These are phyloP conservation scores for Nansenia antarctica DNA, from an alignment of 2,113 vertebrate genomes.

Conservation along the genomic window DNA sequence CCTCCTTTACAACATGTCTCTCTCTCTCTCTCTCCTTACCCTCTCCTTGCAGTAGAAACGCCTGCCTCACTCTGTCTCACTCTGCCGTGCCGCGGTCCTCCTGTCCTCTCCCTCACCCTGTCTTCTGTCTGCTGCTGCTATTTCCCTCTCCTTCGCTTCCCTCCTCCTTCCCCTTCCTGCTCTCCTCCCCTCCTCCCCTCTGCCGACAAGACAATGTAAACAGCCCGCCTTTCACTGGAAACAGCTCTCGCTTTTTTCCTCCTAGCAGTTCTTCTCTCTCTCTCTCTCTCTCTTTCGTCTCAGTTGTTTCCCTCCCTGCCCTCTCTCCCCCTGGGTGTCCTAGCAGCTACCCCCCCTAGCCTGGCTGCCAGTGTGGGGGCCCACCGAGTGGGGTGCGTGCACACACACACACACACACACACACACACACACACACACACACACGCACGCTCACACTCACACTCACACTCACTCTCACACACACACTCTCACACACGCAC, in stretches of 20 bases:
- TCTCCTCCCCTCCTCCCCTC: slow-evolving; percentile 54
- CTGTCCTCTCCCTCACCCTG: slow-evolving; percentile 67
- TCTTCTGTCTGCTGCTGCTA: slow-evolving; percentile 51
- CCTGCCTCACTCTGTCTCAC: slow-evolving; percentile 29
- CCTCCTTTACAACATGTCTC: too few relatives aligned
- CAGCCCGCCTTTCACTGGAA: slow-evolving; percentile 47
- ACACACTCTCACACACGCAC: too few relatives aligned
- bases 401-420: slow-evolving; percentile 35
- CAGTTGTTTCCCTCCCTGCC: slow-evolving; percentile 18
- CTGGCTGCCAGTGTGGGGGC: slow-evolving; percentile 57
- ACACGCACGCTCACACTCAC: slow-evolving; percentile 7
- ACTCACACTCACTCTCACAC: too few relatives aligned
- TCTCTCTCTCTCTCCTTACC: slow-evolving; percentile 53
- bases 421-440: slow-evolving; percentile 40
- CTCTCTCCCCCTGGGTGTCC: slow-evolving; percentile 23
- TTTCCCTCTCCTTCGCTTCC: slow-evolving; percentile 57
- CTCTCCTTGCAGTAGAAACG: slow-evolving; percentile 39
- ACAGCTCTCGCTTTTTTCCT: slow-evolving; percentile 23
- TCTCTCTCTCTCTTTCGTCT: slow-evolving; percentile 12
- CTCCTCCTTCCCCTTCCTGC: slow-evolving; percentile 37
- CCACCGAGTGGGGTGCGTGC: slow-evolving; percentile 51
- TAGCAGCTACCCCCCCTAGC: slow-evolving; percentile 25
- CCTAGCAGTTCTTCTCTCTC: slow-evolving; percentile 30
- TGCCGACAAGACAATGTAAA: slow-evolving; percentile 56
- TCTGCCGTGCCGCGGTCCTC: too few relatives aligned